Evolutionary conservation across 2,113 vertebrate species (phyloP).

Genomic region (Microcebus murinus): DNA sequence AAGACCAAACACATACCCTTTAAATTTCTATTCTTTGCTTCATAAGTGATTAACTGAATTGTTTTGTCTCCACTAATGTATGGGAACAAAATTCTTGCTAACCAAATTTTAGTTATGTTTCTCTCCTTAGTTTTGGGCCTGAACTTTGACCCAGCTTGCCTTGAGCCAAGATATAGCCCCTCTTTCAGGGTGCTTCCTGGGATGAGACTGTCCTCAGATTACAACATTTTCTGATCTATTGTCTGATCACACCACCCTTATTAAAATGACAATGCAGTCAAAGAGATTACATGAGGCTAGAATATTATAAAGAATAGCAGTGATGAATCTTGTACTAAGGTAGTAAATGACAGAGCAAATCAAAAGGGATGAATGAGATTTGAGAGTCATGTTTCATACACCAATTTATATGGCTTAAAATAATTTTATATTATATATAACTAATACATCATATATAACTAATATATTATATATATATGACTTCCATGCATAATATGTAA

Average conservation of each 20-base stretch:
- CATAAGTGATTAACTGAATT: background rate
- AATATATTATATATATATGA: background rate
- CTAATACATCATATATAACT: background rate
- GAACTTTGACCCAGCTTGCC: background rate
- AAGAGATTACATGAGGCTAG: background rate
- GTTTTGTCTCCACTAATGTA: background rate
- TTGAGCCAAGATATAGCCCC: background rate
- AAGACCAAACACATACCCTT: background rate
- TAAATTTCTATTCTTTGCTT: background rate
- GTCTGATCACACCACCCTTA: background rate
- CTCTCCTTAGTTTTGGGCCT: background rate
- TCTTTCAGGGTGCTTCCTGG: background rate
- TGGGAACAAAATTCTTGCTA: background rate
- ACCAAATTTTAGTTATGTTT: background rate
- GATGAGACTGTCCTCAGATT: background rate
- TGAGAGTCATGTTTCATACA: background rate
- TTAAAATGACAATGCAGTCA: background rate
- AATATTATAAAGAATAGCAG: background rate
- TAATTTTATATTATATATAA: background rate
- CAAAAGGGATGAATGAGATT: background rate
- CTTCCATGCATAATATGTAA: background rate
- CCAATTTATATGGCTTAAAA: background rate
- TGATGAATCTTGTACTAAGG: background rate
- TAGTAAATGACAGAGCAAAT: background rate
- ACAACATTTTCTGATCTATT: background rate